These are phyloP conservation scores for Dendrolimus pini DNA, from an alignment of 2,888 invertebrate species.

Conservation along the genomic window DNA sequence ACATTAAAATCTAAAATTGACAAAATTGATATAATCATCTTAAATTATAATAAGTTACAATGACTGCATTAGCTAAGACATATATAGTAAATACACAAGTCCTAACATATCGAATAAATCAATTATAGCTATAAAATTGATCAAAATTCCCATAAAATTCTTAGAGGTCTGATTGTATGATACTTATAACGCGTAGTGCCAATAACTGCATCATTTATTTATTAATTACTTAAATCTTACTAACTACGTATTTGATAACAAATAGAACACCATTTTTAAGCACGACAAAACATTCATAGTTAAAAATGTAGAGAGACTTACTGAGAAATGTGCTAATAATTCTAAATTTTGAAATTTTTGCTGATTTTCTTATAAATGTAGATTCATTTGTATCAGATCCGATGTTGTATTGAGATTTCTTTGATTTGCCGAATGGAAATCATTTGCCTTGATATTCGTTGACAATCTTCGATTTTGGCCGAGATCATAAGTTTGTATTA, in stretches of 20 bases:
- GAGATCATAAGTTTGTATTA: conserved; percentile 52
- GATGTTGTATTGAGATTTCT: conserved; percentile 53
- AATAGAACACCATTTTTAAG: conserved; percentile 78
- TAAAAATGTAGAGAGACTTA: conserved; percentile 78
- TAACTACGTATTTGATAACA: conserved; percentile 76
- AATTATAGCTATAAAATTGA: conserved; percentile 11
- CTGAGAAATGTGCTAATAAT: conserved; percentile 78
- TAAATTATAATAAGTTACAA: conserved; percentile 54
- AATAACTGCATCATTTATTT: conserved; percentile 66
- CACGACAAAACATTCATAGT: conserved; percentile 78
- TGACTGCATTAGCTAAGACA: conserved; percentile 35
- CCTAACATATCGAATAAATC: conserved; percentile 28
- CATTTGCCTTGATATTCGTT: conserved; percentile 56
- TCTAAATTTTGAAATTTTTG: conserved; percentile 66
- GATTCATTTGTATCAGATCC: conserved; percentile 67
- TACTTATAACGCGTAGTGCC: conserved; percentile 56
- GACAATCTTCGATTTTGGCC: conserved; percentile 65
- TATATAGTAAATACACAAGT: conserved; percentile 24
- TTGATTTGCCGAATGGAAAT: conserved; percentile 32
- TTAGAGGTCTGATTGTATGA: conserved; percentile 8
- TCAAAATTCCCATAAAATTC: not conserved
- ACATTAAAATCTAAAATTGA: conserved; percentile 74
- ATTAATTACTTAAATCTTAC: conserved; percentile 71
- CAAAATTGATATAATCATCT: conserved; percentile 74
- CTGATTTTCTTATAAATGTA: conserved; percentile 48